Base-by-base conservation (phyloP, 2,888 invertebrate species). In the Prenolepis imparis region DNA sequence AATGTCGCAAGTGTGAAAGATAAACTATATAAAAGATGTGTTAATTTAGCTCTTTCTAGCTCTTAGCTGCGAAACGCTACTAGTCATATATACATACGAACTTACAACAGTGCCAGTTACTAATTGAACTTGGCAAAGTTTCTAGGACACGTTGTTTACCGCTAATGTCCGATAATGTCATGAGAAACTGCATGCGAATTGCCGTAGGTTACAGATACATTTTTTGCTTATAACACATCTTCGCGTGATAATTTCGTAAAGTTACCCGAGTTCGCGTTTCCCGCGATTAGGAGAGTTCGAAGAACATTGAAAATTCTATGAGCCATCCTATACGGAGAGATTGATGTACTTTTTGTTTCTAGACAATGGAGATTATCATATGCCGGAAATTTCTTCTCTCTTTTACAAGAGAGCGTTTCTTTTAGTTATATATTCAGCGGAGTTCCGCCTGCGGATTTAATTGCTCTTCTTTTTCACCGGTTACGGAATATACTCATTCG, bases 171-270 rank as follows among this genome's bases (percentile, higher is more conserved):
- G 44, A n/a, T 48, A 48, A 36, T 36, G 15, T 28, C 52, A 15
- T 52, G 55, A 36, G 41, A 28, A 73, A 52, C 41, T 15, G 44
- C 41, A 66, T n/a, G 64, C 72, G 48, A 61, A 72, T 8, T 0
- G 28, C 44, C 66, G 28, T n/a, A 11, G 18, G 39, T 36, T 83
- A 66, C 55, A 67, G 61, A 73, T 67, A 78, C 55, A 73, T 52
- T 83, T 78, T 83, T 64, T 72, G 28, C 8, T 41, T 41, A n/a
- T 36, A 32, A 21, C 70, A 66, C 59, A 72, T 12, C 24, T 59
- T 74, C n/a, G 48, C 52, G 21, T 52, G 72, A 28, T 68, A 68
- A 84, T 84, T 57, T 84, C 28, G 28, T 44, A 48, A 59, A 44
- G n/a, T 78, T 78, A 36, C 75, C 36, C 5, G 36, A 36, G 36